Base-by-base conservation (phyloP, 2,888 invertebrate genomes). In the Brachylomia viminalis region DNA sequence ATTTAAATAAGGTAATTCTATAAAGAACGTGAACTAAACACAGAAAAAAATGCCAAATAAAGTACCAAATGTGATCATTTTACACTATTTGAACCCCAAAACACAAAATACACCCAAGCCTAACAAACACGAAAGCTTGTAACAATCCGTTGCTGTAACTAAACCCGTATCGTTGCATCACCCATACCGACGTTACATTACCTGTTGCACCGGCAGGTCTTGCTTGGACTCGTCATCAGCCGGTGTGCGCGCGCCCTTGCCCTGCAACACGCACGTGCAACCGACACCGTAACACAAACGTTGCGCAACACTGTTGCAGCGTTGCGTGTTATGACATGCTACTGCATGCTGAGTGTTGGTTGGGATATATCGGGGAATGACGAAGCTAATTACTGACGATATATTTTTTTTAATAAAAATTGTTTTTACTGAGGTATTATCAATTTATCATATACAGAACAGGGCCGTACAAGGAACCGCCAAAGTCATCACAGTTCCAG, bases 181-280 rank as follows among this genome's bases (percentile, higher is more conserved):
- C 67, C 84, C 77, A 73, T 65, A 42, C 15, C 33, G 11, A 5
- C 2, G n/a, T 23, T 38, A 82, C 75, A 71, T 91, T 92, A 95
- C 95, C 95, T 94, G 94, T 61, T 75, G 76, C 45, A 84, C 89
- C 61, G 87, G 79, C 61, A 82, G 86, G 47, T 91, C 93, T 68
- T 77, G 87, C 79, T 92, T 96, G 79, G 92, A 95, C 65, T 92
- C 93, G 80, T 93, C 95, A n/a, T 93, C 94, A 68, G 92, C 93
- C 89, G 95, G 94, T 74, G 94, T 92, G 75, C 95, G 94, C 92
- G 94, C 94, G 72, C 94, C 95, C 90, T 95, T 95, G 86, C 95
- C 95, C 96, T 96, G 96, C 89, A 95, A 96, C 95, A 95, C 93
- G 91, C 89, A 76, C 91, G 90, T 90, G 90, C 91, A 90, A 89